Percentiles rank a stretch among this genome's conserved stretches.
phyloP scores from a whole-genome alignment of 2,797 vertebrate species.

The Limnodromus scolopaceus region DNA sequence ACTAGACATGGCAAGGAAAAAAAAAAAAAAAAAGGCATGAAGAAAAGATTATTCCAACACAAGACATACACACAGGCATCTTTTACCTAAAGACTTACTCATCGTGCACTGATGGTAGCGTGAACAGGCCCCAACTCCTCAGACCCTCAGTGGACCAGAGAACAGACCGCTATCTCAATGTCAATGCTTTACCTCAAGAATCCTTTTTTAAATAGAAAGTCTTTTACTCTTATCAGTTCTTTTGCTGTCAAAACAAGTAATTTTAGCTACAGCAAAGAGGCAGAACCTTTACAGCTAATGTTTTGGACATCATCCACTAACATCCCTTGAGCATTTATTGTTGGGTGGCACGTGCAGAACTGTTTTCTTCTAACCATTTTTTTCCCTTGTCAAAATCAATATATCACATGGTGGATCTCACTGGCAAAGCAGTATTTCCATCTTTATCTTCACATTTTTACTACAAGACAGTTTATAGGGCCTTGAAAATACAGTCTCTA shows the following conservation, averaged over 20 bases:
- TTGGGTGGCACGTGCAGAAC: neutral
- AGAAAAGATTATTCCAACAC: neutral
- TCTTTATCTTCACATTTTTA: neutral
- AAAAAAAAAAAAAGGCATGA: neutral
- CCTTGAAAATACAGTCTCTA: neutral
- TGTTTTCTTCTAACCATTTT: neutral
- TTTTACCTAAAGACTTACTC: neutral
- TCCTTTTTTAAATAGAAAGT: neutral
- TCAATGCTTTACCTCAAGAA: neutral
- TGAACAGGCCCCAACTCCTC: neutral
- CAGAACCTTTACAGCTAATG: neutral
- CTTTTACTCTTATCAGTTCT: neutral
- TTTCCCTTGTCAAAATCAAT: neutral
- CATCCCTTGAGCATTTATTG: neutral
- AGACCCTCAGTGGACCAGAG: neutral
- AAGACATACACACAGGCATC: accelerated
- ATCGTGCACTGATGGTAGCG: neutral
- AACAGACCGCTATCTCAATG: neutral
- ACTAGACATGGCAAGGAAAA: neutral
- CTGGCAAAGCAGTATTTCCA: neutral
- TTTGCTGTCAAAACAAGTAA: conserved; percentile 11
- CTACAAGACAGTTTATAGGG: neutral
- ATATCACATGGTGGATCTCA: neutral
- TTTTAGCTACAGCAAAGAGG: conserved; percentile 10
- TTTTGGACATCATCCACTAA: neutral